Conservation (phyloP, 1,140 invertebrate species). For the Ptiloglossa arizonensis region DNA sequence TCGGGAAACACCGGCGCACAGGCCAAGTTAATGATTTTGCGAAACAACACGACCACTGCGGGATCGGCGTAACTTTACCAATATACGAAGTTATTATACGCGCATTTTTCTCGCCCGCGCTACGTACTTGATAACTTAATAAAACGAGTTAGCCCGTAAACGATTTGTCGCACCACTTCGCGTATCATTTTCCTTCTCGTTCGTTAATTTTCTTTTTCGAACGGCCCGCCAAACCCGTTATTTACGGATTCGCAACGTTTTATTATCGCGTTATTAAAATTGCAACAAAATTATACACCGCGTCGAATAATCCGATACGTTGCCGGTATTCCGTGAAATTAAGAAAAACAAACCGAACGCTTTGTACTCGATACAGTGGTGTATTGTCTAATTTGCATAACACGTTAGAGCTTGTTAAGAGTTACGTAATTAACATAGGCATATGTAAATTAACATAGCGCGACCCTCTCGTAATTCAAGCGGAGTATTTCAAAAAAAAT, state of each 20-base stretch:
- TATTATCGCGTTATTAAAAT: background rate
- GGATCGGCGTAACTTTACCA: background rate
- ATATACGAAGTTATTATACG: background rate
- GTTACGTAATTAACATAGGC: no score
- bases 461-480: no score
- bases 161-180: conserved; percentile 18
- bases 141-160: conserved; percentile 5
- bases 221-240: background rate
- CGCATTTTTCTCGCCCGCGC: conserved; percentile 1
- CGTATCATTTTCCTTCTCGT: conserved; percentile 4
- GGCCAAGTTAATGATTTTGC: conserved; percentile 17
- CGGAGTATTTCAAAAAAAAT: no score
- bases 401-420: no score
- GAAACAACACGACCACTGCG: conserved; percentile 1
- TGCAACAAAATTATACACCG: background rate
- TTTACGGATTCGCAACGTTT: background rate
- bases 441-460: no score
- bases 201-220: background rate
- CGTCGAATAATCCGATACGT: background rate
- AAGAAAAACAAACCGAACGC: no score
- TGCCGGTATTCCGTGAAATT: no score
- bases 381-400: no score
- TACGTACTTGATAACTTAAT: conserved; percentile 14
- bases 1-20: background rate
- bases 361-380: no score